Evolutionary conservation across 2,888 invertebrate species (phyloP).

Genomic region (Adelphocoris suturalis): DNA sequence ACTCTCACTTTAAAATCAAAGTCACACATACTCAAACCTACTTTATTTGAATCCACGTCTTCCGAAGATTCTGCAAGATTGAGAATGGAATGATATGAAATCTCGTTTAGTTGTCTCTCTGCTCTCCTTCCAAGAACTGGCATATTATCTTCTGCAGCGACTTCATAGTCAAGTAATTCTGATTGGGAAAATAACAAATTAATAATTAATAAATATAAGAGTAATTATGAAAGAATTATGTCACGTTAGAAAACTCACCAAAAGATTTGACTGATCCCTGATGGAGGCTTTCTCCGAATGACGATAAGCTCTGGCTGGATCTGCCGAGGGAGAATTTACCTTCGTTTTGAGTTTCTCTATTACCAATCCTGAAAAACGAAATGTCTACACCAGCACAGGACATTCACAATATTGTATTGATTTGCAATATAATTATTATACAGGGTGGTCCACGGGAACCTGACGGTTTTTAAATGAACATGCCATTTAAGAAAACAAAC

Average conservation of each 20-base stretch:
- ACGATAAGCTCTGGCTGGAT: slow-evolving; percentile 64
- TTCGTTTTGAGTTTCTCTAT: slow-evolving; percentile 31
- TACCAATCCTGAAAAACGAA: slow-evolving; percentile 26
- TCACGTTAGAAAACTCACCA: neutral
- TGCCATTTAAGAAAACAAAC: too few relatives aligned
- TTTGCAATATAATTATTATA: too few relatives aligned
- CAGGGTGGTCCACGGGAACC: too few relatives aligned
- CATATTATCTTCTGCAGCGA: slow-evolving; percentile 76
- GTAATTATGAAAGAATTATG: too few relatives aligned
- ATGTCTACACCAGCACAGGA: neutral
- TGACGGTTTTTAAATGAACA: too few relatives aligned
- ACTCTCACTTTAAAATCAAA: too few relatives aligned
- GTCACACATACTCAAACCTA: neutral
- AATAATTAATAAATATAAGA: neutral
- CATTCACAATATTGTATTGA: too few relatives aligned
- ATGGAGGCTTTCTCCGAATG: slow-evolving; percentile 43
- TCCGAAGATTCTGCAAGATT: slow-evolving; percentile 81
- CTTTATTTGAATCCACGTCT: slow-evolving; percentile 84
- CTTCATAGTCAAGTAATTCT: slow-evolving; percentile 56
- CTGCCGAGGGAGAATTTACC: slow-evolving; percentile 38
- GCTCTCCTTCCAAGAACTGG: slow-evolving; percentile 84
- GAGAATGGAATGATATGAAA: slow-evolving; percentile 72
- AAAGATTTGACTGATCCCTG: slow-evolving; percentile 53
- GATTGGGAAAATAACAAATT: neutral
- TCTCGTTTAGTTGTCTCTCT: slow-evolving; percentile 80